A percentile compares a stretch with the other conserved stretches of the same genome.
These are phyloP conservation scores for Gopherus flavomarginatus DNA, from an alignment of 2,113 vertebrate species.

Conservation along the genomic window DNA sequence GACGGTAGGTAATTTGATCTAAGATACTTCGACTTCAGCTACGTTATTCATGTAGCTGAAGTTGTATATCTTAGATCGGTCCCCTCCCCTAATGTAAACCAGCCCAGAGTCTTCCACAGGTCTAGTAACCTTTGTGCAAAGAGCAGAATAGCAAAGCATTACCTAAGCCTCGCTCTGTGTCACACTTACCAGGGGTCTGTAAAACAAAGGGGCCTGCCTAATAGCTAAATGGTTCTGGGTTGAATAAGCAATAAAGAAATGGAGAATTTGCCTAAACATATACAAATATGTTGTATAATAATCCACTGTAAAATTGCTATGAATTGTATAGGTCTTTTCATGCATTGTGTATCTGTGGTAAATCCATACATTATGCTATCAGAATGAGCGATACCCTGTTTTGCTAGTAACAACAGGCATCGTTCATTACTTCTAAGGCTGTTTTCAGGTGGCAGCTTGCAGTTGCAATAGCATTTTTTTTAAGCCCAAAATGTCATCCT, in stretches of 20 bases:
- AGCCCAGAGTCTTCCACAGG: neutral
- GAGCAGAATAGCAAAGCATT: neutral
- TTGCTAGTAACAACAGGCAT: slow-evolving; percentile 52
- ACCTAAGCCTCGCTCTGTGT: neutral
- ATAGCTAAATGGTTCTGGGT: neutral
- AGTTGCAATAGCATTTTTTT: accelerated
- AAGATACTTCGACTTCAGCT: no score
- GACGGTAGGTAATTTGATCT: no score
- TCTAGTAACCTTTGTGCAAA: neutral
- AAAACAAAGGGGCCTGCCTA: neutral
- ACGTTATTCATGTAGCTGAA: no score
- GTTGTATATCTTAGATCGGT: no score
- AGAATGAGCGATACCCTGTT: slow-evolving; percentile 65
- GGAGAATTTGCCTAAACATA: slow-evolving; percentile 35
- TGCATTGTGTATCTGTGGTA: neutral
- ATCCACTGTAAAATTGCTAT: slow-evolving; percentile 23
- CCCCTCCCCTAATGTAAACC: no score
- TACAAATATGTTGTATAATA: neutral
- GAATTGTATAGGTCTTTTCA: neutral
- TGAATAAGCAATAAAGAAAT: slow-evolving; percentile 41
- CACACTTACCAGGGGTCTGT: neutral
- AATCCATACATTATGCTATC: slow-evolving; percentile 48
- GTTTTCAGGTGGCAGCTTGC: slow-evolving; percentile 25
- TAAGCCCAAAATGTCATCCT: neutral
- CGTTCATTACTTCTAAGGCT: slow-evolving; percentile 57